Evolutionary conservation across 2,888 invertebrate genomes (phyloP).

Genomic region (Hofmannophila pseudospretella): DNA sequence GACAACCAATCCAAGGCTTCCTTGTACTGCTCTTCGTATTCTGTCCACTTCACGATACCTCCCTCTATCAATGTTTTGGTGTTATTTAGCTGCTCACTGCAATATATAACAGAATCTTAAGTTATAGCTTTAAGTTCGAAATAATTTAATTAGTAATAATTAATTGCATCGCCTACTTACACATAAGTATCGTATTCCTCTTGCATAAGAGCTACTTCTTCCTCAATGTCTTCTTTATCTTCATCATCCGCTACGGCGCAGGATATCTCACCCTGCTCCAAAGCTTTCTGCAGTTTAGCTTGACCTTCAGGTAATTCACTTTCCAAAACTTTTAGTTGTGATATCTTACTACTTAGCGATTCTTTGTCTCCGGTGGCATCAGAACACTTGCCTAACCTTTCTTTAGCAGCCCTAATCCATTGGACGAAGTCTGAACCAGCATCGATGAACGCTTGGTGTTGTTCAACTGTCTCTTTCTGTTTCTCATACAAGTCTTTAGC

Average conservation of each 20-base stretch:
- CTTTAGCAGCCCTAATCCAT: constrained; percentile 95
- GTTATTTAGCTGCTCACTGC: constrained; percentile 85
- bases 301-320: constrained; percentile 91
- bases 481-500: constrained; percentile 93
- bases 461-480: constrained; percentile 92
- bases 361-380: constrained; percentile 96
- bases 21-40: constrained; percentile 94
- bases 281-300: constrained; percentile 87
- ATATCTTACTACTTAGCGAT: constrained; percentile 89
- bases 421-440: constrained; percentile 93
- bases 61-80: constrained; percentile 90
- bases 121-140: background rate
- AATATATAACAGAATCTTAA: constrained; percentile 19
- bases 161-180: constrained; percentile 69
- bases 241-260: constrained; percentile 90
- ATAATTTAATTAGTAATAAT: background rate
- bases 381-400: constrained; percentile 92
- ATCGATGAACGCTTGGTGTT: constrained; percentile 94
- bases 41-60: constrained; percentile 95
- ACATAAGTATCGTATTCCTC: constrained; percentile 93
- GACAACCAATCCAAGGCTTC: constrained; percentile 94
- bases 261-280: constrained; percentile 92
- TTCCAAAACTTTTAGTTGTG: constrained; percentile 89
- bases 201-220: constrained; percentile 93
- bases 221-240: constrained; percentile 93